Base-by-base conservation (phyloP, 2,888 invertebrate genomes). In the Periphyllus acericola region DNA sequence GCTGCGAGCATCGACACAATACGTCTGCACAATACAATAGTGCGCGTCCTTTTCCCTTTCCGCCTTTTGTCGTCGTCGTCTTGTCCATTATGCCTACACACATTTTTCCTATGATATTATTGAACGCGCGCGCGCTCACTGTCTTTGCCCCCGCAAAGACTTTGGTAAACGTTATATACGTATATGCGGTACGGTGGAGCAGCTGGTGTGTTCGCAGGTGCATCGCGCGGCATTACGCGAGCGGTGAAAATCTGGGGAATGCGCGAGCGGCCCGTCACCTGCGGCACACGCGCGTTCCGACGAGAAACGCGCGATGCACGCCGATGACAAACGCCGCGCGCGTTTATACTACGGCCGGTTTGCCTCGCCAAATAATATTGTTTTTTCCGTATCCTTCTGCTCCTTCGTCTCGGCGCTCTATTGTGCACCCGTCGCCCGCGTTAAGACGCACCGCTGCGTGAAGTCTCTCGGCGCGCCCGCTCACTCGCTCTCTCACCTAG, bases 181-280 rank as follows among this genome's bases (percentile, higher is more conserved):
- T 36, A 6, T 6, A 6, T 36, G 68, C 68, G 9, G 68, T 19
- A 66, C n/a, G 68, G 55, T 60, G 19, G 55, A 0, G 25, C n/a
- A 21, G 68, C 68, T 68, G 40, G 52, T 17, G 68, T n/a, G 9
- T 71, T 46, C 82, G 82, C 82, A 82, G 82, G 72, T 82, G 81
- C 32, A 66, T 40, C 66, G 40, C 46, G 81, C 68, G 68, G 25
- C 25, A 9, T 79, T 17, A 25, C 46, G 32, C 68, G 46, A 29
- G 71, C 71, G 25, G 82, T 72, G 71, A 71, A 81, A 81, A 82
- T 82, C 72, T 71, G 32, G 34, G 72, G 72, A 82, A 82, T 72
- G 82, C 82, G 52, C 52, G 25, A 46, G 68, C 32, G 29, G 29
- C 25, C 25, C 52, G 79, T 6, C 68, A 29, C 34, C 46, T 40